Percentiles rank a stretch among this genome's conserved stretches.
phyloP scores from a whole-genome alignment of 2,797 vertebrate species.

The Odontamblyopus rebecca region DNA sequence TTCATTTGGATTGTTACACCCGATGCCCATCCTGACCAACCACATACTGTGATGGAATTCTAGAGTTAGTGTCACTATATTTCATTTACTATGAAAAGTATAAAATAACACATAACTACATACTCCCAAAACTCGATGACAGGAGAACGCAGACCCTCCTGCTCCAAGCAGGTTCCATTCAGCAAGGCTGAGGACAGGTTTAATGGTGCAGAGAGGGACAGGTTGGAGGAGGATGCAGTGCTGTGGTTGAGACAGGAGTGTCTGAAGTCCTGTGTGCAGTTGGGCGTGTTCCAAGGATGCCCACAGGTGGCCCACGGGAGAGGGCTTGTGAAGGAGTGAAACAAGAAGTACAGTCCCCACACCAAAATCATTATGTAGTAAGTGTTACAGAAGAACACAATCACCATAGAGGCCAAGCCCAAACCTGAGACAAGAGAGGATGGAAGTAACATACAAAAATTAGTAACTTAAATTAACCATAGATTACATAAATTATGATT shows the following conservation, averaged over 20 bases:
- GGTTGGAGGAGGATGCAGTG: conserved; percentile 44
- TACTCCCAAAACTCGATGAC: conserved; percentile 88
- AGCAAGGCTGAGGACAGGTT: conserved; percentile 63
- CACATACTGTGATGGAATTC: background rate
- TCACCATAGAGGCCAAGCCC: conserved; percentile 86
- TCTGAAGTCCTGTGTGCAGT: conserved; percentile 83
- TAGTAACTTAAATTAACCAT: background rate
- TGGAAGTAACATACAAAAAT: background rate
- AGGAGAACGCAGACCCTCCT: conserved; percentile 79
- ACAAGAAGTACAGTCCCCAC: conserved; percentile 85
- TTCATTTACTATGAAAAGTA: background rate
- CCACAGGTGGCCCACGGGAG: conserved; percentile 86
- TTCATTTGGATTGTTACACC: background rate
- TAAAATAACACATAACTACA: conserved; percentile 2
- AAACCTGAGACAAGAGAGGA: conserved; percentile 67
- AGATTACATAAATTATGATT: too few species aligned
- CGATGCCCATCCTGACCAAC: too few species aligned
- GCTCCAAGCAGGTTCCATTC: conserved; percentile 74
- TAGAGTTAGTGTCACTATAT: background rate
- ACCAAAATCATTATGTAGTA: conserved; percentile 88
- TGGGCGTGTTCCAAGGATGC: conserved; percentile 82
- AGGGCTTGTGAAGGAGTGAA: conserved; percentile 82
- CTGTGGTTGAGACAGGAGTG: conserved; percentile 74
- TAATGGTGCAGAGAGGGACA: conserved; percentile 45
- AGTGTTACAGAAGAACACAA: conserved; percentile 88